Evolutionary conservation across 30 jellyfish, hydroid and myxozoan species (phyloP).

Genomic region (Mastigias papua): DNA sequence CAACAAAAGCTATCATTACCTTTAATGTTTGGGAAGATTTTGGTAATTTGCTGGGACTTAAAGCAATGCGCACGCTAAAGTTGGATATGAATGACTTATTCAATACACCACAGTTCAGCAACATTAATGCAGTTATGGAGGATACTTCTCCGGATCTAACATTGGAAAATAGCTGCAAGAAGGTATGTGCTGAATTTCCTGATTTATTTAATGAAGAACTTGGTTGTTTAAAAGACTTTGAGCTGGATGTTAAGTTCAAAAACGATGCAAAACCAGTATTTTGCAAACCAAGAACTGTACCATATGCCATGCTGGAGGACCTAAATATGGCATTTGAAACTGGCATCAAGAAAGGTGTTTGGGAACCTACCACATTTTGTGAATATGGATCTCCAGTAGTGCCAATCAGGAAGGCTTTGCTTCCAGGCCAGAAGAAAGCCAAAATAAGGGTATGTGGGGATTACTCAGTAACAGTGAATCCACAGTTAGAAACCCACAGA

Average conservation of each 20-base stretch:
- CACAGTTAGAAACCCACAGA: background rate
- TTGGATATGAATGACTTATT: background rate
- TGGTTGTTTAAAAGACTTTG: background rate
- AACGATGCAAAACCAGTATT: constrained; percentile 1
- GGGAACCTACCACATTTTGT: constrained; percentile 2
- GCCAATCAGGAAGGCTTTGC: constrained; percentile 28
- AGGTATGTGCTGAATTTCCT: background rate
- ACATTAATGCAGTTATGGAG: background rate
- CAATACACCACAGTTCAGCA: background rate
- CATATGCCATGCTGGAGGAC: constrained; percentile 10
- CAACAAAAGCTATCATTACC: background rate
- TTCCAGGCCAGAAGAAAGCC: constrained; percentile 16
- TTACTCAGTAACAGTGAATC: background rate
- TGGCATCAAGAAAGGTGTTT: constrained; percentile 14
- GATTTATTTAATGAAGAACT: constrained; percentile 9
- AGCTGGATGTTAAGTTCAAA: constrained; percentile 20
- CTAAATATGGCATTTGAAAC: background rate
- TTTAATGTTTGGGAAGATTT: background rate
- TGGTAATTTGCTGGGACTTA: background rate
- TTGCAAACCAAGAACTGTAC: constrained; percentile 4
- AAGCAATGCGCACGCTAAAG: background rate
- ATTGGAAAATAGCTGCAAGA: constrained; percentile 11
- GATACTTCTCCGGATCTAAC: background rate
- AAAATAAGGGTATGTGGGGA: background rate
- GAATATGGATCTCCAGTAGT: constrained; percentile 23